Evolutionary conservation across 1,140 invertebrate species (phyloP), one percentile per base, ranked within the genome.

Genomic region (Andricus grossulariae): DNA sequence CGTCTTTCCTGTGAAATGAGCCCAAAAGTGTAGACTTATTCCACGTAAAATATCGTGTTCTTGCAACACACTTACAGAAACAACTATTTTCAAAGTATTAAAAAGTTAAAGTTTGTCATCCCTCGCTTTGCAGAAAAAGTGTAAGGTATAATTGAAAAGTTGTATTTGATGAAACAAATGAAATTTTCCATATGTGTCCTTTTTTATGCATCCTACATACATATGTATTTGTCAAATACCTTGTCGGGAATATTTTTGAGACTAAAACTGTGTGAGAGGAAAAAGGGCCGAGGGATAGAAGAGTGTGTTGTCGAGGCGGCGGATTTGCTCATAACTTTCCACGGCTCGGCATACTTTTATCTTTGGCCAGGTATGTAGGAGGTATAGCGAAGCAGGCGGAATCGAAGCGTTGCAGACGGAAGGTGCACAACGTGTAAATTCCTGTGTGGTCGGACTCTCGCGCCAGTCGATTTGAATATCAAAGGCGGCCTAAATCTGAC

Each of bases 401-500:
- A 80, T 80, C 76, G 78, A 76, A 82, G 80, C 80, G 77, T 72
- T 73, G 78, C 71, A 76, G 73, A 76, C 78, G 78, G 78, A 74
- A 82, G 74, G 66, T 76, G 76, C 78, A 80, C 50, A 78, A 80
- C 80, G 77, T 79, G 80, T 79, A 79, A 82, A 82, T 79, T 79
- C 74, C 74, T 82, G 80, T 82, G 80, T 82, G 72, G 76, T 78
- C 82, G 70, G 76, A 50, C 81, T 78, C 54, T 76, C 79, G 77
- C 80, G 79, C 75, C 74, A 80, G 74, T 78, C 88, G 88, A 91
- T 91, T 91, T 91, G 90, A 91, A 91, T 91, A 91, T 91, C 90
- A 91, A 91, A 91, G 90, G 90, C 88, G 89, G 90, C 88, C 90
- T 89, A 90, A 89, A 90, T 91, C 89, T 91, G 90, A 91, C 90